Base-by-base conservation (phyloP, 2,113 vertebrate genomes). In the Poeciliopsis occidentalis region DNA sequence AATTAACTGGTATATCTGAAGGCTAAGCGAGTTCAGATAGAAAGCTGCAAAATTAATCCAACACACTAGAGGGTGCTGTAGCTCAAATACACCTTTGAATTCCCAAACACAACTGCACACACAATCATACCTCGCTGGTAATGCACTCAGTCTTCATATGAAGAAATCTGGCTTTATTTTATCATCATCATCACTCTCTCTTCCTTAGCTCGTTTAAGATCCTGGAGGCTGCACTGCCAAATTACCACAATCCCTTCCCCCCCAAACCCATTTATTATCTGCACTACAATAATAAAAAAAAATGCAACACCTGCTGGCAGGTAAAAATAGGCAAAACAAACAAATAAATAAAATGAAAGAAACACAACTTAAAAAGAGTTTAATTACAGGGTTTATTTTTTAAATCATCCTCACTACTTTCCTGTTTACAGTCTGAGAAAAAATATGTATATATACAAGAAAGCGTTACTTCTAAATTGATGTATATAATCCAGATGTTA, bases 101-200 rank as follows among this genome's bases (percentile, higher is more conserved):
- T 41, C 47, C 19, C 62, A 15, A 29, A 41, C 34, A 15, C 64
- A 41, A 37, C n/a, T 51, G 27, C 27, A 37, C 71, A 60, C 73
- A 68, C 69, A 37, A 26, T 31, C 60, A 67, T 69, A 67, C 29
- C 27, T 10, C 7, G 27, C 3, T 71, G 85, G 78, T 67, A 85
- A 87, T 54, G 89, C 85, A 85, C 62, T 19, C 57, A 61, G 30
- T 13, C 64, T 64, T 84, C 60, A 60, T 71, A 67, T 60, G 30
- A 71, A 67, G 64, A 90, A 84, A 92, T 89, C 57, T 67, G 60
- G 82, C 75, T 85, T 85, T 74, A 85, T 85, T 79, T 73, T 60
- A 67, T 72, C 70, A 79, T 89, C 81, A 85, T 84, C 84, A 83
- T 34, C 32, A 34, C 72, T 39, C 64, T 79, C 71, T 60, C 61